These are phyloP conservation scores for Grantiella picta DNA, from an alignment of 2,113 vertebrate species.

Conservation along the genomic window DNA sequence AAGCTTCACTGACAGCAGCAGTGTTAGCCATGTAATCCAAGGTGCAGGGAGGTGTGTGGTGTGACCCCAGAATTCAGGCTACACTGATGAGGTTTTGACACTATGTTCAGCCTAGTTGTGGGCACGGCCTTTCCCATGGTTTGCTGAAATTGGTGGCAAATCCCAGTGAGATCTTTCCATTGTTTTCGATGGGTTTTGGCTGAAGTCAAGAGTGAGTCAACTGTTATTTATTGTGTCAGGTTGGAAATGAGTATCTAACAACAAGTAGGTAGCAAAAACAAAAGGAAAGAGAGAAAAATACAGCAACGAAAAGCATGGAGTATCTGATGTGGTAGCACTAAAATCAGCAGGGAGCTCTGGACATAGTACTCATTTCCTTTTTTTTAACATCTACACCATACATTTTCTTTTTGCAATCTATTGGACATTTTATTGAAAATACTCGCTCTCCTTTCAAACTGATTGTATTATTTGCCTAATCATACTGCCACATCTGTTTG, in stretches of 20 bases:
- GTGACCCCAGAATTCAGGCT: not conserved
- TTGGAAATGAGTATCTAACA: not conserved
- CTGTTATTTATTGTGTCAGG: not conserved
- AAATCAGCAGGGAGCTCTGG: not conserved
- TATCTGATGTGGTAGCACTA: not conserved
- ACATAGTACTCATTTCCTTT: not conserved
- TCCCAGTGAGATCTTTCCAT: not conserved
- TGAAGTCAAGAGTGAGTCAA: not conserved
- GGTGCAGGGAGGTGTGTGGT: rapidly evolving
- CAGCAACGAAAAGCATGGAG: not conserved
- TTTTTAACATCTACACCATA: not conserved
- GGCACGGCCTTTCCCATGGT: not conserved
- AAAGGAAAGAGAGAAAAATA: not conserved
- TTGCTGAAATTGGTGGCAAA: not conserved
- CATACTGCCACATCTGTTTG: not conserved
- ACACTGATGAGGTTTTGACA: not conserved
- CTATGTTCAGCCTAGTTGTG: not conserved
- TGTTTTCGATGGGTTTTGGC: not conserved
- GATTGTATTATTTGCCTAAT: not conserved
- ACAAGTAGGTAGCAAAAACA: not conserved
- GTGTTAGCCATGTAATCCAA: not conserved
- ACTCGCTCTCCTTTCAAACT: not conserved
- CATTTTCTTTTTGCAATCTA: not conserved
- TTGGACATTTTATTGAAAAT: not conserved
- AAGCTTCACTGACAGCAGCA: not conserved